These are phyloP conservation scores for Apteryx mantelli DNA, from an alignment of 2,113 vertebrate genomes.

Conservation along the genomic window DNA sequence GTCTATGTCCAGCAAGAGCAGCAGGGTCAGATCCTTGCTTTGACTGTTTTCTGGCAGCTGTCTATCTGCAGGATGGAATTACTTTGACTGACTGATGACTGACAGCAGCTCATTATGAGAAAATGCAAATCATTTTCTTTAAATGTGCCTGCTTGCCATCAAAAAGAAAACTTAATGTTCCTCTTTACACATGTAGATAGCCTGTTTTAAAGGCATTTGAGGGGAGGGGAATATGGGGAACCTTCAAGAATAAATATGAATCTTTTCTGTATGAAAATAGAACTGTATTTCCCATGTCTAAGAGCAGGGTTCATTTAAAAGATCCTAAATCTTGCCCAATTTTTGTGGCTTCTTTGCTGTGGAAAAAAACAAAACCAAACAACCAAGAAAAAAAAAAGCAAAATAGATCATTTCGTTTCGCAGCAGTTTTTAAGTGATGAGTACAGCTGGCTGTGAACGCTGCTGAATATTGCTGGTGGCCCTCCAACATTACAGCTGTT, in stretches of 20 bases:
- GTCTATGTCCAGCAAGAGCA: slow-evolving; percentile 3
- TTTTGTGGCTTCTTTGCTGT: background rate
- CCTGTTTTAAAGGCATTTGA: background rate
- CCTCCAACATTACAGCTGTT: background rate
- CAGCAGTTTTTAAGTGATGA: background rate
- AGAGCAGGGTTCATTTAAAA: background rate
- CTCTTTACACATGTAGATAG: slow-evolving; percentile 17
- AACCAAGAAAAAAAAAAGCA: background rate
- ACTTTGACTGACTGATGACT: slow-evolving; percentile 10
- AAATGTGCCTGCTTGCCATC: background rate
- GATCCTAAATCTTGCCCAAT: background rate
- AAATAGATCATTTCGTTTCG: background rate
- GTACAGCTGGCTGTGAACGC: background rate
- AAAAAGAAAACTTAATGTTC: slow-evolving; percentile 7
- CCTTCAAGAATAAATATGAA: background rate
- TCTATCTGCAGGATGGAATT: background rate
- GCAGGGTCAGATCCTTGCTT: background rate
- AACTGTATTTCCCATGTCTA: background rate
- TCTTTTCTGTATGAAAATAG: background rate
- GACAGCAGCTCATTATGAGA: background rate
- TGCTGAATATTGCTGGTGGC: background rate
- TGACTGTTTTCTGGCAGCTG: slow-evolving; percentile 6
- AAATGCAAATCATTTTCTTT: slow-evolving; percentile 33
- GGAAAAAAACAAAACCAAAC: background rate
- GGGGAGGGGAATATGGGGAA: background rate